A percentile compares a stretch with the other conserved stretches of the same genome.
Evolutionary conservation across 1,140 invertebrate genomes (phyloP).

Genomic region (Drosophila subobscura): DNA sequence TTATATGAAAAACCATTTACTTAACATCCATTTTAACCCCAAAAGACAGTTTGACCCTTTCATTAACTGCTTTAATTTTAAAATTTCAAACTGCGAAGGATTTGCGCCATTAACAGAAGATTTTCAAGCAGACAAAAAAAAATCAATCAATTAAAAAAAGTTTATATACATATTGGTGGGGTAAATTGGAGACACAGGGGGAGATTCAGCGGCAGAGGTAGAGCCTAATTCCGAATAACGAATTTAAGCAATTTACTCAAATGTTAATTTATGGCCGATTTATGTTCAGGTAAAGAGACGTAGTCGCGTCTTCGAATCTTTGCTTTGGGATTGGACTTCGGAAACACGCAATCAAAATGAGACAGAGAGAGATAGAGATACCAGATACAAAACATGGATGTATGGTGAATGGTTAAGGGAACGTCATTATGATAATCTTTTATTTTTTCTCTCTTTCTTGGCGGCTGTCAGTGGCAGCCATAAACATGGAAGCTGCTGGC

Average conservation of each 20-base stretch:
- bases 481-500: conserved; percentile 69
- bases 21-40: conserved; percentile 6
- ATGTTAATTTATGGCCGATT: conserved; percentile 83
- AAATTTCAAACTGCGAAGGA: conserved; percentile 39
- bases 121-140: conserved; percentile 47
- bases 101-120: conserved; percentile 55
- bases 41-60: conserved; percentile 48
- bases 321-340: conserved; percentile 25
- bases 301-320: not conserved
- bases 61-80: conserved; percentile 65
- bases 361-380: conserved; percentile 29
- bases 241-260: conserved; percentile 83
- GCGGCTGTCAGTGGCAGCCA: conserved; percentile 61
- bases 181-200: conserved; percentile 1
- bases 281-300: conserved; percentile 72
- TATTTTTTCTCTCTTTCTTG: conserved; percentile 10
- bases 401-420: conserved; percentile 49
- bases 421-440: conserved; percentile 36
- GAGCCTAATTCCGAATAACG: conserved; percentile 82
- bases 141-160: conserved; percentile 77
- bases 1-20: conserved; percentile 14
- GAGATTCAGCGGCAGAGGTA: conserved; percentile 7
- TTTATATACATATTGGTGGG: conserved; percentile 58
- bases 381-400: conserved; percentile 1
- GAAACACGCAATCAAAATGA: conserved; percentile 39